Base-by-base conservation (phyloP, 2,888 invertebrate genomes). In the Drosophila monieri region DNA sequence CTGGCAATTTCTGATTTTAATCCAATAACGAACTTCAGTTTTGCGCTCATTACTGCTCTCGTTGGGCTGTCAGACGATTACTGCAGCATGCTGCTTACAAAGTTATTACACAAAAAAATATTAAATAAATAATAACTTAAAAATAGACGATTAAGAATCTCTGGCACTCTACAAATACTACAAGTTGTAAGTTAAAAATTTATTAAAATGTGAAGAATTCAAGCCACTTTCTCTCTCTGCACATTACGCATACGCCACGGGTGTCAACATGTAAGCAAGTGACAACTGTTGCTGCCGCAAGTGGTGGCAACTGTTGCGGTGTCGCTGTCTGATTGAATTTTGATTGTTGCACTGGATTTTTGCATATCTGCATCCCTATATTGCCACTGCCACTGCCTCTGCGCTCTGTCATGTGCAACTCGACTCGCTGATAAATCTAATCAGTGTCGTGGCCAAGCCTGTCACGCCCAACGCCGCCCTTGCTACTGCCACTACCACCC, bases 391-490 rank as follows among this genome's bases (percentile, higher is more conserved):
- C 4, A 8, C 3, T 8, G 5, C 23, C 57, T 39, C 51, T 52
- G 39, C 75, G 77, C 74, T 73, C 72, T 73, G 73, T 73, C 79
- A 69, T 77, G 73, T 66, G 72, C 73, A 76, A 72, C 85, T 73
- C 71, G 56, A 72, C 78, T 72, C 39, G 74, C 73, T 88, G 80
- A 81, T 89, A 84, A 84, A 84, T 84, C 83, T 85, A 85, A 85
- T 85, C 88, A 85, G 80, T 70, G 86, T 83, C 80, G 73, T 57
- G 67, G 76, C 68, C 60, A 69, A 81, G 80, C 52, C 78, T 62
- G 59, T 48, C 73, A 41, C 54, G 21, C 41, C 35, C 10, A 32
- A 21, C 49, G 30, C 12, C 15, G 39, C 21, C 37, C 27, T 9
- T 18, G 2, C 18, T 2, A 27, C 27, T 27, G 27, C 9, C 35